phyloP scores from a whole-genome alignment of 2,888 invertebrate genomes.

The Aphodius sticticus region DNA sequence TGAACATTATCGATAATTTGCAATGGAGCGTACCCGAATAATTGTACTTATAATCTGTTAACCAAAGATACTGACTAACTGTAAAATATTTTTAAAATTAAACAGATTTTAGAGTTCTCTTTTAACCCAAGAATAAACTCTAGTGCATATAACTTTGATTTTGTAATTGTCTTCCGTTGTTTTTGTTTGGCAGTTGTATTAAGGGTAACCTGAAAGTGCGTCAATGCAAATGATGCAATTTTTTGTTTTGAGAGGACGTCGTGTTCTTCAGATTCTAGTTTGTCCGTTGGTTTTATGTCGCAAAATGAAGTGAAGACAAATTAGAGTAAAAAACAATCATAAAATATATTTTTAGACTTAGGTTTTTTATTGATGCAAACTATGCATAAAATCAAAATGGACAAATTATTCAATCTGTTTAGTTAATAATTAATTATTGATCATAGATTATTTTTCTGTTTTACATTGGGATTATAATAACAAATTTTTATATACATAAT shows the following conservation, averaged over 20 bases:
- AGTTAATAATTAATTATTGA: conserved; percentile 35
- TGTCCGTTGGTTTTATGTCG: conserved; percentile 32
- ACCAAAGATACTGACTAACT: conserved; percentile 13
- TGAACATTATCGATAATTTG: background rate
- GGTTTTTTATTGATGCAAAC: conserved; percentile 25
- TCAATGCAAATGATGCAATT: background rate
- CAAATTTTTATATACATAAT: conserved; percentile 37
- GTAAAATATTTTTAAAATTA: conserved; percentile 21
- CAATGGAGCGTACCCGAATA: background rate
- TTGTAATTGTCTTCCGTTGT: conserved; percentile 15
- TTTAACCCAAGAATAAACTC: conserved; percentile 10
- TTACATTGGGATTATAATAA: conserved; percentile 37
- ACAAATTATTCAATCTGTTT: conserved; percentile 35
- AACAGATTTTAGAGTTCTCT: conserved; percentile 22
- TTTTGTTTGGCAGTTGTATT: background rate
- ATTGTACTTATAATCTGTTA: background rate
- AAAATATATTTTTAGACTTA: conserved; percentile 26
- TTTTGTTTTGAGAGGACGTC: conserved; percentile 32
- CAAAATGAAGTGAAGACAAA: conserved; percentile 10
- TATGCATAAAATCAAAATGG: conserved; percentile 26
- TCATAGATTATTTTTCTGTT: conserved; percentile 33
- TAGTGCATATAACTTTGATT: conserved; percentile 7
- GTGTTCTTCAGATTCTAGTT: conserved; percentile 36
- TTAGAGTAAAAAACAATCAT: conserved; percentile 24
- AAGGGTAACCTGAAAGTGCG: background rate